Evolutionary conservation across 2,888 invertebrate species (phyloP).

Genomic region (Neoaliturus tenellus): DNA sequence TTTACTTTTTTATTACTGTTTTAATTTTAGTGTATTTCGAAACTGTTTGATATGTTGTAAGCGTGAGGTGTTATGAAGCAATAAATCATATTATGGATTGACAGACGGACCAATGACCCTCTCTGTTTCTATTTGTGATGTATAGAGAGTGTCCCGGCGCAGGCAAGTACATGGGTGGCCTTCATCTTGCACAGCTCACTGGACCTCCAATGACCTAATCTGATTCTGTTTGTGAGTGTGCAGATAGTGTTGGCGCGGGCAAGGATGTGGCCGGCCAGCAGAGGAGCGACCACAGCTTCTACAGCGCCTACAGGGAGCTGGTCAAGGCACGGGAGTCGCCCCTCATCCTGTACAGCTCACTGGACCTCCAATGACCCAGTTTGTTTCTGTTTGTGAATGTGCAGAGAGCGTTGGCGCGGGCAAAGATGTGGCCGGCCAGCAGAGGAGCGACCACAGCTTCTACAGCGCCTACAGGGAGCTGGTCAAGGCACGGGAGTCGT

Average conservation of each 20-base stretch:
- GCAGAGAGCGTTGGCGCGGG: not conserved
- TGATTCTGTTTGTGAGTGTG: constrained; percentile 77
- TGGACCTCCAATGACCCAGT: constrained; percentile 66
- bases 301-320: constrained; percentile 71
- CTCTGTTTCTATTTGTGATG: no score
- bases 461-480: constrained; percentile 71
- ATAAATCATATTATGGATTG: no score
- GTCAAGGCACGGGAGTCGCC: constrained; percentile 74
- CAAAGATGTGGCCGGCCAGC: constrained; percentile 65
- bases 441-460: constrained; percentile 63
- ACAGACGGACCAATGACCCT: no score
- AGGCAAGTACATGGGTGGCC: no score
- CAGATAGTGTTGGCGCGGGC: constrained; percentile 77
- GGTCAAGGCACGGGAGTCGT: constrained; percentile 73
- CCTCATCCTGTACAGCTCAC: constrained; percentile 80
- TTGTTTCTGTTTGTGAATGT: no score
- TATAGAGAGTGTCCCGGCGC: no score
- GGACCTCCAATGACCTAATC: constrained; percentile 70
- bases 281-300: constrained; percentile 63
- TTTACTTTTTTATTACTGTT: no score
- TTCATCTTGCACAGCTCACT: constrained; percentile 80
- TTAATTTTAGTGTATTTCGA: no score
- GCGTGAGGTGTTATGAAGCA: no score
- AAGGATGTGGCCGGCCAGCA: constrained; percentile 64
- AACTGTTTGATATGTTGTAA: no score